Conservation (phyloP, 1,140 invertebrate species). For the Galleria mellonella region DNA sequence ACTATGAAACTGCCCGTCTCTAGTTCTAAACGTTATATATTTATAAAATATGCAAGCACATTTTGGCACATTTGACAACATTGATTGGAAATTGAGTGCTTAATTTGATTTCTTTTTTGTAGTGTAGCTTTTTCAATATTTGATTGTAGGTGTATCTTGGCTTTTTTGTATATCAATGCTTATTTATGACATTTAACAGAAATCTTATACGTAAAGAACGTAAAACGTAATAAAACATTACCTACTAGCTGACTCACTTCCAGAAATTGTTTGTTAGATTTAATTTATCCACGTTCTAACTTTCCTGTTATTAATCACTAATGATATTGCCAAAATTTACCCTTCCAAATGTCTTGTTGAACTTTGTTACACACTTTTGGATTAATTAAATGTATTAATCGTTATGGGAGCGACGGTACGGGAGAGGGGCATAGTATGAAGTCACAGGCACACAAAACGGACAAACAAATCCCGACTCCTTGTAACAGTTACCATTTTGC, state of each 20-base stretch:
- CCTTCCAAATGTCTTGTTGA: constrained; percentile 53
- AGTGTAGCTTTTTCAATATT: too few species aligned
- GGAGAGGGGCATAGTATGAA: constrained; percentile 18
- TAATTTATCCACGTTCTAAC: constrained; percentile 38
- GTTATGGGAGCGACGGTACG: constrained; percentile 22
- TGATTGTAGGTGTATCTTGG: constrained; percentile 28
- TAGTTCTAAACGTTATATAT: too few species aligned
- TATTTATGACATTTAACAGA: neutral
- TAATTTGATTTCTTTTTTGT: too few species aligned
- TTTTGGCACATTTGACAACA: too few species aligned
- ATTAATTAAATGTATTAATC: constrained; percentile 14
- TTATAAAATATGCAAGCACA: too few species aligned
- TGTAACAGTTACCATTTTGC: constrained; percentile 67
- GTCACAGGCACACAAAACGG: constrained; percentile 9
- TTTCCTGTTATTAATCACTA: constrained; percentile 51
- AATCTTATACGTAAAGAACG: neutral
- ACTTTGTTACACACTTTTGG: constrained; percentile 41
- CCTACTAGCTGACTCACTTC: neutral
- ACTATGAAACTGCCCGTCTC: too few species aligned
- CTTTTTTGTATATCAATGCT: neutral
- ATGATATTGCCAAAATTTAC: constrained; percentile 57
- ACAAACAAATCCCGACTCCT: constrained; percentile 34
- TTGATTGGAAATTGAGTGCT: too few species aligned
- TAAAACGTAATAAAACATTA: neutral
- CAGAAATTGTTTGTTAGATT: constrained; percentile 22